Conservation (phyloP, 2,888 invertebrate species). For the Deroplatys truncata region DNA sequence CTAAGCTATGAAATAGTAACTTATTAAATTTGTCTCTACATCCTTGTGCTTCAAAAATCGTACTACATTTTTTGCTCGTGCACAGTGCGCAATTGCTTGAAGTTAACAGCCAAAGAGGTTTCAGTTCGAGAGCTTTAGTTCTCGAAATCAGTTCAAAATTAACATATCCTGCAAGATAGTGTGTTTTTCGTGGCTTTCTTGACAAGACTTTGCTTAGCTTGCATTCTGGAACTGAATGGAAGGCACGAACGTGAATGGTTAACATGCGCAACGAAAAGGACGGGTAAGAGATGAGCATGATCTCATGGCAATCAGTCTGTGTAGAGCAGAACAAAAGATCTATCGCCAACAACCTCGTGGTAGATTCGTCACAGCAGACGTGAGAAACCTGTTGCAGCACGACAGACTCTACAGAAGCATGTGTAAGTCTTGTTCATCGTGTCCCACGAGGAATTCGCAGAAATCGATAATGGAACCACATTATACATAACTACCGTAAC, state of each 20-base stretch:
- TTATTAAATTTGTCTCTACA: too few relatives aligned
- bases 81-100: too few relatives aligned
- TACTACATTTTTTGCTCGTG: too few relatives aligned
- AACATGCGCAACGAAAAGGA: neutral
- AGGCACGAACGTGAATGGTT: neutral
- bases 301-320: slow-evolving; percentile 5
- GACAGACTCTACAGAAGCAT: neutral
- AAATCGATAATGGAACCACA: neutral
- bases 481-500: neutral
- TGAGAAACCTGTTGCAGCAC: slow-evolving; percentile 12
- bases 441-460: neutral
- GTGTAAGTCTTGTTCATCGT: neutral
- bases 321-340: neutral
- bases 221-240: neutral
- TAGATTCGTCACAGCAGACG: slow-evolving; percentile 3
- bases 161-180: neutral
- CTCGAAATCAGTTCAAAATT: neutral
- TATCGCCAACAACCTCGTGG: slow-evolving; percentile 1
- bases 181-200: neutral
- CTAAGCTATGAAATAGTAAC: too few relatives aligned
- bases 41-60: too few relatives aligned
- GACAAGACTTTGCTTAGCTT: neutral
- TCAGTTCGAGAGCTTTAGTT: too few relatives aligned
- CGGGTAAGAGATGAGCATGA: neutral
- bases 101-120: too few relatives aligned